Evolutionary conservation across 2,888 invertebrate genomes (phyloP).

Genomic region (Stenotaenia linearis): DNA sequence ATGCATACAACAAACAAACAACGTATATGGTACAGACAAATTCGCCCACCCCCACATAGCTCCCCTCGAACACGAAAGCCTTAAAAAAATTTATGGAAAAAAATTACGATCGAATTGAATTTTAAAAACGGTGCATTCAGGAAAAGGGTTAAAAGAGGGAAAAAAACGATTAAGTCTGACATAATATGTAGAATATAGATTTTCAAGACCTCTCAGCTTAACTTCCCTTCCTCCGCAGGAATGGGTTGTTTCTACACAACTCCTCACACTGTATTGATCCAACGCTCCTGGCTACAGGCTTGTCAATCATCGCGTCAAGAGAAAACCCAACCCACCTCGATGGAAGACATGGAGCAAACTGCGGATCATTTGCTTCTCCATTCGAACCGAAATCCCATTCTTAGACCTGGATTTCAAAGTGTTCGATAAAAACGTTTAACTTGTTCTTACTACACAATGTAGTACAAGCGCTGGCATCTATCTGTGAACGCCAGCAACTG

Average conservation of each 20-base stretch:
- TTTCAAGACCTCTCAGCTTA: background rate
- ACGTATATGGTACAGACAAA: background rate
- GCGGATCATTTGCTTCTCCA: background rate
- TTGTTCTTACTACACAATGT: background rate
- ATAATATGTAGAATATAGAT: background rate
- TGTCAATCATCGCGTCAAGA: constrained; percentile 29
- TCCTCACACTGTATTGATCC: background rate
- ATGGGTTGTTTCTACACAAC: background rate
- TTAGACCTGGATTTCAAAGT: background rate
- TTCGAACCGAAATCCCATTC: background rate
- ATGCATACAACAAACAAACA: background rate
- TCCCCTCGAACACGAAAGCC: too few species aligned
- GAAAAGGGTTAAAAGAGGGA: background rate
- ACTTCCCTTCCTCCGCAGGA: background rate
- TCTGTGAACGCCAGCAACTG: background rate
- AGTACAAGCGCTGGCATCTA: background rate
- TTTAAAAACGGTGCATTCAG: background rate
- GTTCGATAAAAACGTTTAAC: background rate
- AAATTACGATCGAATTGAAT: background rate
- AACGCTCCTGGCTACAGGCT: constrained; percentile 21
- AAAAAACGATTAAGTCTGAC: background rate
- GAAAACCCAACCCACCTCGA: background rate
- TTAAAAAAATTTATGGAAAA: background rate
- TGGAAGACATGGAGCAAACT: background rate
- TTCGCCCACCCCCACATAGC: background rate